These are phyloP conservation scores for Ciona savignyi DNA, from an alignment of 23 tunicate genomes.

Conservation along the genomic window DNA sequence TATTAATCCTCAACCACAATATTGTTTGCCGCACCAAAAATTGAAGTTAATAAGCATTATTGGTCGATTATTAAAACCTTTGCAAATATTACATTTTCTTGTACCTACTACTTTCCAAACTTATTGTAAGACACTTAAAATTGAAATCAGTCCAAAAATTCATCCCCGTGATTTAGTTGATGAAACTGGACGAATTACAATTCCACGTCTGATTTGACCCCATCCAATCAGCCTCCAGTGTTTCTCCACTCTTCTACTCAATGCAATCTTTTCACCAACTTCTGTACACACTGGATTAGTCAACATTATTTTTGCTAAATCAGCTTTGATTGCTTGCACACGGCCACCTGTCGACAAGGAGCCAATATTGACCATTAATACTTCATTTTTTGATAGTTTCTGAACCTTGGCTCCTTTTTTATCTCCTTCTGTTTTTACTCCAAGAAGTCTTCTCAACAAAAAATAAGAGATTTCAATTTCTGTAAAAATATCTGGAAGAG, in stretches of 20 bases:
- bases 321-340: conserved; percentile 87
- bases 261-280: conserved; percentile 96
- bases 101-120: too few relatives aligned
- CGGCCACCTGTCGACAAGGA: conserved; percentile 95
- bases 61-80: too few relatives aligned
- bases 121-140: too few relatives aligned
- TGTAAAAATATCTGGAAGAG: conserved; percentile 89
- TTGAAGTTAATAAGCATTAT: too few relatives aligned
- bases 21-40: too few relatives aligned
- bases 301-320: conserved; percentile 80
- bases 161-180: not conserved
- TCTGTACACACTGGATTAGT: conserved; percentile 95
- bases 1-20: too few relatives aligned
- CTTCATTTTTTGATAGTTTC: conserved; percentile 88
- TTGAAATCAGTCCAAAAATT: not conserved
- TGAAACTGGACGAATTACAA: conserved; percentile 43
- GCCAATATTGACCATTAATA: conserved; percentile 95
- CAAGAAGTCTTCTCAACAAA: conserved; percentile 76
- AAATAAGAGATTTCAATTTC: conserved; percentile 94
- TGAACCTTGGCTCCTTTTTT: conserved; percentile 97
- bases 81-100: too few relatives aligned
- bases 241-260: conserved; percentile 88
- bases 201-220: conserved; percentile 88
- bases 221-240: conserved; percentile 98
- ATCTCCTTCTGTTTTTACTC: conserved; percentile 95